Evolutionary conservation across 2,113 vertebrate species (phyloP).

Genomic region (Cyrtonyx montezumae): DNA sequence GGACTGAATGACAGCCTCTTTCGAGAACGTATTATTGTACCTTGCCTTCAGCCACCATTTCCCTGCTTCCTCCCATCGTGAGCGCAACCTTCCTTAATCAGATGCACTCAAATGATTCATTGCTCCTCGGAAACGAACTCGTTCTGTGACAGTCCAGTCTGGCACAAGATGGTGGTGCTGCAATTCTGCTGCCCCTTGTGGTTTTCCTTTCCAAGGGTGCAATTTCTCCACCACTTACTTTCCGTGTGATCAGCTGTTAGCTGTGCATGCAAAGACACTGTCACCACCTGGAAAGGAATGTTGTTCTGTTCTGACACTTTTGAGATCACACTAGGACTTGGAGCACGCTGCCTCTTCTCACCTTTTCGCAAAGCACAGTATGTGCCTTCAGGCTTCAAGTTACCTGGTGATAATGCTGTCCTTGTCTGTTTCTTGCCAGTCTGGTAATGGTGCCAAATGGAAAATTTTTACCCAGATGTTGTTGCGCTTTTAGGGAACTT

Average conservation of each 20-base stretch:
- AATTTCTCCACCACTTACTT: neutral
- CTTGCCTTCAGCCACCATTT: neutral
- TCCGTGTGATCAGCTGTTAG: neutral
- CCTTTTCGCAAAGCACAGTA: neutral
- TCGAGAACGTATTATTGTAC: accelerated
- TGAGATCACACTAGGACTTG: too few relatives aligned
- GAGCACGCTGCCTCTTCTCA: neutral
- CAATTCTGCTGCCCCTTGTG: neutral
- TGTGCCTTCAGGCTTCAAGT: too few relatives aligned
- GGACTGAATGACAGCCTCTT: neutral
- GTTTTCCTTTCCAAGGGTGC: neutral
- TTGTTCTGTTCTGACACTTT: too few relatives aligned
- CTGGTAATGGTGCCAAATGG: too few relatives aligned
- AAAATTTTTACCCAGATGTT: too few relatives aligned
- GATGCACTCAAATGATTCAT: accelerated
- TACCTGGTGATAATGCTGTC: neutral
- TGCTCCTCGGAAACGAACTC: accelerated
- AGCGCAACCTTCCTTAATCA: neutral
- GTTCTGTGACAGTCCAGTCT: neutral
- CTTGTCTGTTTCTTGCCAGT: neutral
- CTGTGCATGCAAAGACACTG: too few relatives aligned
- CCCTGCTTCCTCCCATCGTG: neutral
- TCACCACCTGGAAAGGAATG: too few relatives aligned
- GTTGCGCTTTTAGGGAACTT: too few relatives aligned
- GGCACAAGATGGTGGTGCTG: neutral